Evolutionary conservation across 2,888 invertebrate species (phyloP), one percentile per base, ranked within the genome.

Genomic region (Brachypterus glaber): DNA sequence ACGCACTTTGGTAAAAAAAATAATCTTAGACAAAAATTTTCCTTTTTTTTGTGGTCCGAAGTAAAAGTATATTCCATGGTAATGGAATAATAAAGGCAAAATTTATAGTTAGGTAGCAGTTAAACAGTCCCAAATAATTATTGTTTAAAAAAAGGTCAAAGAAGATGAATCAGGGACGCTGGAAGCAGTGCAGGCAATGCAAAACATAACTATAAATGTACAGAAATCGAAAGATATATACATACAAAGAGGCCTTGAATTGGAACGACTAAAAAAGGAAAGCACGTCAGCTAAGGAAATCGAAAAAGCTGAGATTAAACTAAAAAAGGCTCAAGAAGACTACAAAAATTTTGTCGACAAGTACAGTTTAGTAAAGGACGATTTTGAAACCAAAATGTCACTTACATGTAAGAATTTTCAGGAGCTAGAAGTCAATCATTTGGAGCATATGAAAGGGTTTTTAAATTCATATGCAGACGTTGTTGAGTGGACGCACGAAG

Each of bases 351-450:
- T 91, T 51, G 81, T 93, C 47, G 95, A 96, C 43, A 97, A 96
- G 66, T 96, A 97, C 65, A 83, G 82, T 55, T 71, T 76, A 17
- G 82, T 92, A 33, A 84, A 96, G 60, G 86, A 86, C 53, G 92
- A 93, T 56, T 98, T 96, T 70, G 93, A 96, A 67, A 81, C 81
- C 56, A 92, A 92, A 70, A 96, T 97, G 95, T 84, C 85, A 4
- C 76, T 81, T 48, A 87, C 91, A 26, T 91, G 90, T 66, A 83
- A 83, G 77, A 84, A 88, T 62, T 96, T 95, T 62, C 95, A 96
- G 74, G 90, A 89, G 65, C 80, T 93, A 14, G 95, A 96, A 66
- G 89, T 91, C 58, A 79, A 83, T 39, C 93, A 95, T 67, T 68
- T 95, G 49, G 82, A 82, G 51, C 90, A 91, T 63, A 93, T 96